Conservation (phyloP, 2,888 invertebrate genomes). For the Eupithecia dodoneata region DNA sequence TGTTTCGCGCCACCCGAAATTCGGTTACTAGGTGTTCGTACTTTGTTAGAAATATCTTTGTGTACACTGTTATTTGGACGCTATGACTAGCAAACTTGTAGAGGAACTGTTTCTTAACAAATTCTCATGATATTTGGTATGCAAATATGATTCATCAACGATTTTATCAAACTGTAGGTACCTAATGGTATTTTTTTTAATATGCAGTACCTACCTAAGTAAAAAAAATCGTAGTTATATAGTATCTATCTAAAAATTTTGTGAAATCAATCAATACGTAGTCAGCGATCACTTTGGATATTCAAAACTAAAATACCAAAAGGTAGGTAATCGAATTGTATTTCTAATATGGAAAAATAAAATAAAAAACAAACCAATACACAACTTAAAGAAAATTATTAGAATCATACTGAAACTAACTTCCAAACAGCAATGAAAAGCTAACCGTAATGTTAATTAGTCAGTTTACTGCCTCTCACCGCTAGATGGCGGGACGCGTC, state of each 20-base stretch:
- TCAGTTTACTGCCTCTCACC: constrained; percentile 62
- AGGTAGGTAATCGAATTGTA: too few relatives aligned
- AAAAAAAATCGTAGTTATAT: too few relatives aligned
- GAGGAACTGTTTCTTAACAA: background rate
- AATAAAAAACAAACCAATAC: background rate
- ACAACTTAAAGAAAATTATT: background rate
- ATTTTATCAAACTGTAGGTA: background rate
- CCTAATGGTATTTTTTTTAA: too few relatives aligned
- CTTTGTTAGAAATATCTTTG: constrained; percentile 61
- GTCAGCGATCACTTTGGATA: background rate
- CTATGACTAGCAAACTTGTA: background rate
- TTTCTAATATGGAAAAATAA: background rate
- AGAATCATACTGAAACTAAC: constrained; percentile 23
- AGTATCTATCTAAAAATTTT: too few relatives aligned
- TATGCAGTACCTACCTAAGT: too few relatives aligned
- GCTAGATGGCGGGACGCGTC: constrained; percentile 71
- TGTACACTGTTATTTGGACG: constrained; percentile 51
- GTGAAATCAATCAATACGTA: background rate
- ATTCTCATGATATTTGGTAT: background rate
- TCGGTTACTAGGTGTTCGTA: constrained; percentile 74
- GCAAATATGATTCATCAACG: background rate
- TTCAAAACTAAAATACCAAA: background rate
- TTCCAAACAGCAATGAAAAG: constrained; percentile 29
- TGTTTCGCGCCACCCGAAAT: constrained; percentile 83
- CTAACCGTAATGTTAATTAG: constrained; percentile 29